Evolutionary conservation across 2,113 vertebrate species (phyloP), one percentile per base, ranked within the genome.

Genomic region (Podocnemis expansa): DNA sequence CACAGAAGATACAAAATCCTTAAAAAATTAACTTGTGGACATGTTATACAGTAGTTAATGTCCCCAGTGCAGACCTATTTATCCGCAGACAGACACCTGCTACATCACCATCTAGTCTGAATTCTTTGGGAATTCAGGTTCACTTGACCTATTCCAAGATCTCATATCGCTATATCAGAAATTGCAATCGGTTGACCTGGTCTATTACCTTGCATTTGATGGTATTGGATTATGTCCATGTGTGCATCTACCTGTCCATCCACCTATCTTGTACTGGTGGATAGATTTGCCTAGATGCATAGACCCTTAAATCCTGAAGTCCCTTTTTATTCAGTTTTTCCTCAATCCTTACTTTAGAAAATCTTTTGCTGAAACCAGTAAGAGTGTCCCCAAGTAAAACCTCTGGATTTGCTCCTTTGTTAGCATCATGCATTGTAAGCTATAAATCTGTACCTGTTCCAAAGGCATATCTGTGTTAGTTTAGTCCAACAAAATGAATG

Each of bases 301-400:
- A 70, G 43, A 78, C 92, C 86, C 38, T 27, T 94, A 83, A 91
- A 81, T 87, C 24, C 85, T 87, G 60, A 93, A 82, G 82, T 79
- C 73, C 81, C 21, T 51, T 89, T 0, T 84, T 49, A 6, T 84
- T 5, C 73, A 17, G 60, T 78, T 73, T 78, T 31, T 43, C n/a
- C 16, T 80, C 24, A 54, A 13, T 54, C 83, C 21, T 92, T 79
- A 83, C 56, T 5, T 47, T 89, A 63, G 85, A 85, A 95, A 94
- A 88, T 43, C 6, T 19, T 31, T 10, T 70, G 34, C 38, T 87
- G 82, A 87, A 87, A 58, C 41, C 1, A 3, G 11, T 70, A 49
- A 78, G 24, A 93, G 82, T 88, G 88, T 16, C 85, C 92, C 80
- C 56, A 89, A 88, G 90, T 52, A 85, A 95, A 89, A 67, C n/a